Base-by-base conservation (phyloP, 2,797 vertebrate genomes). In the Thunnus albacares region DNA sequence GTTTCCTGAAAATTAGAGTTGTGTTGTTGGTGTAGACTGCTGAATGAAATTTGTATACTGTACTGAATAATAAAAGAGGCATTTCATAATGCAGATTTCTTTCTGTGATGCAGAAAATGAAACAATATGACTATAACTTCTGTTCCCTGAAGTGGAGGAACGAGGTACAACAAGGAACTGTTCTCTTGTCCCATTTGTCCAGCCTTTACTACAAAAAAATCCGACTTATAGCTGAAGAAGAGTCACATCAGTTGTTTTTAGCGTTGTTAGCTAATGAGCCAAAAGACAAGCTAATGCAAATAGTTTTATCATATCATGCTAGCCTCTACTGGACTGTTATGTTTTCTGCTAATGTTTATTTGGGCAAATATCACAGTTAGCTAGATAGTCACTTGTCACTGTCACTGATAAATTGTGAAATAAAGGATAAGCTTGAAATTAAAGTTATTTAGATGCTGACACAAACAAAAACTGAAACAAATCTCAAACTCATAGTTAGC, bases 191-290 rank as follows among this genome's bases (percentile, higher is more conserved):
- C 3, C 5, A 12, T 20, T 13, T 30, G 3, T 53, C 43, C 51
- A 52, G 10, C n/a, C 8, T 52, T 1, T 11, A 28, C 3, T 24
- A 5, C 49, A 20, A 65, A 7, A 53, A 33, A 43, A 22, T 18
- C 57, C 4, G 24, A 52, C 18, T 28, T 35, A 12, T 43, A 55
- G 56, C 13, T 41, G 56, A 18, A 60, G 17, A 1, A 26, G 28
- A 58, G 13, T 22, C 14, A 47, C 14, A 28, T 22, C 65, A 24
- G 51, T 4, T 67, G n/a, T 15, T 30, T 38, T 17, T 77, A 61
- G n/a, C 33, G 41, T 60, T 65, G 15, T 66, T 26, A 38, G 49
- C n/a, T 60, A 63, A 41, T n/a, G 35, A 55, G 38, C 28, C 17
- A 67, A n/a, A 35, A 30, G 12, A 12, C 18, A 72, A 55, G 20